Evolutionary conservation across 2,888 invertebrate genomes (phyloP), one percentile per base, ranked within the genome.

Genomic region (Eurytoma californica): DNA sequence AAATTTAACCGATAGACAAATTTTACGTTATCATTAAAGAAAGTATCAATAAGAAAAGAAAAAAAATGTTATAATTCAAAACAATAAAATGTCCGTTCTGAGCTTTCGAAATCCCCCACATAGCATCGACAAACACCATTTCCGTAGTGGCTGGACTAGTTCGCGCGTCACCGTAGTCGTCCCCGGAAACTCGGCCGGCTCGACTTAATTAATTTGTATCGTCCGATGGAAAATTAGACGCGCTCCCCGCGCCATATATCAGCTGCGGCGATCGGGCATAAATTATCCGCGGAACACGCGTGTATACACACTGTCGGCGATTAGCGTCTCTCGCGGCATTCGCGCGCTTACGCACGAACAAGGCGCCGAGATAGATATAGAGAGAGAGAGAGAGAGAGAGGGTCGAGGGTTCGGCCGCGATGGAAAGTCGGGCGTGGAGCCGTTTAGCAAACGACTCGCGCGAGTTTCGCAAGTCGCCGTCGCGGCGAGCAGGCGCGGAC

Each of bases 391-490:
- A 63, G 75, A 60, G 55, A 20, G 39, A 61, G 53, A 61, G 60
- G 60, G 47, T 13, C n/a, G 13, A 47, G 73, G 55, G 57, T 28
- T 3, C 14, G 7, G 13, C 20, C 18, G 53, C 51, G 53, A 60
- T 76, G 69, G 69, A 76, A 69, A 76, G 63, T 57, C 58, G 49
- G 70, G 77, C 70, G 70, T 65, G 51, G 58, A 74, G 67, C 28
- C 53, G 53, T 72, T 63, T 72, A 49, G 67, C 66, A 55, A 47
- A 39, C 60, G 24, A 18, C 51, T 3, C 30, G 60, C 28, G 60
- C 28, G 39, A 13, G 39, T 63, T 63, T 63, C 63, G 63, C 63
- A 63, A 63, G 63, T 63, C 18, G 39, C 63, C 63, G 63, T 47
- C 18, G 63, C 39, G 39, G 63, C 63, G 63, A 39, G 24, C 24